Evolutionary conservation across 2,797 vertebrate species (phyloP), one percentile per base, ranked within the genome.

Genomic region (Anguilla obscura): DNA sequence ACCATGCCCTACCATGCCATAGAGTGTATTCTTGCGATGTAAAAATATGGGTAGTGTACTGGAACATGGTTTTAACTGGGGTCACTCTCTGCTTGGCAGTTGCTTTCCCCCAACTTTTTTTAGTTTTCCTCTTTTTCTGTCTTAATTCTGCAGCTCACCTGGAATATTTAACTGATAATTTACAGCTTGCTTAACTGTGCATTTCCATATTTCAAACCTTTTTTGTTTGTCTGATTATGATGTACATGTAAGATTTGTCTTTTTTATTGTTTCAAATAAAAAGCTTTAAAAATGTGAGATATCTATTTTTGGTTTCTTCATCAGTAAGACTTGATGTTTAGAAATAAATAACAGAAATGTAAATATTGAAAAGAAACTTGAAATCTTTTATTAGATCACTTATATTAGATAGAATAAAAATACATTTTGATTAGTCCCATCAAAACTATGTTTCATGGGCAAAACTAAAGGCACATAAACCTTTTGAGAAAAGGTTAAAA

Each of bases 181-280:
- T 60, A 82, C 30, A 36, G 16, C 24, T 83, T 87, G 12, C 58
- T 66, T 63, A 66, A 27, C 18, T 84, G 45, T 87, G 76, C 86
- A 84, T 87, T 87, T 66, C 66, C 45, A 66, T 30, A 58, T 18
- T 33, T 82, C 79, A 82, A 82, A 71, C 18, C 40, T 18, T 58
- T 87, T 87, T 86, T 86, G 27, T 86, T 86, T 66, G 56, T 45
- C 18, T 24, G n/a, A 56, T 84, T 58, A 40, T 56, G n/a, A 56
- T 79, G 86, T 69, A 54, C 27, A 48, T 69, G 40, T 58, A 79
- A 79, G 48, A 56, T 87, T 50, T 86, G 69, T 71, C 50, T 21
- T 84, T 84, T 87, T 36, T 56, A 84, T 60, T 87, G 86, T 87
- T 87, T 24, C 56, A 83, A 87, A 87, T 87, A 84, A 87, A 87